A percentile compares a stretch with the other conserved stretches of the same genome.
phyloP scores from a whole-genome alignment of 2,797 vertebrate genomes.

The Rhinoraja longicauda region DNA sequence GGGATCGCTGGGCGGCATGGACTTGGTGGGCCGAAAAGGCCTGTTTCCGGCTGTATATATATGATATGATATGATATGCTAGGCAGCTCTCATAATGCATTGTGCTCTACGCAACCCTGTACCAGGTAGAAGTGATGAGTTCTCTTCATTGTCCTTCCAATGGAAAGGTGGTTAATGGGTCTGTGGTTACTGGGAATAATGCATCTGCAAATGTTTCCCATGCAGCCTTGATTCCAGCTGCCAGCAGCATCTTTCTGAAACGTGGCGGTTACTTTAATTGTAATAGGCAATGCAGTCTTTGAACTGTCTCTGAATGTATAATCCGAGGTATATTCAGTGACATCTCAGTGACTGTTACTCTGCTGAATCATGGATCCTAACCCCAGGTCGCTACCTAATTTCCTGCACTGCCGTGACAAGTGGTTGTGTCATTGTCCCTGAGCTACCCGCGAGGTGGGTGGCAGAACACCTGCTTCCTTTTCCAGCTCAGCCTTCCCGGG shows the following conservation, averaged over 20 bases:
- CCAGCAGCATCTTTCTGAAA: background rate
- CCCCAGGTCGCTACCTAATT: background rate
- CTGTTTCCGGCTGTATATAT: no score
- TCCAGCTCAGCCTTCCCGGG: background rate
- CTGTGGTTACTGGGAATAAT: background rate
- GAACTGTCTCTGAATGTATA: background rate
- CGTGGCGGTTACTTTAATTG: background rate
- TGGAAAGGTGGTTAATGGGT: background rate
- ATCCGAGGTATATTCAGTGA: no score
- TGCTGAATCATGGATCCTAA: background rate
- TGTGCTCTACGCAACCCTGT: no score
- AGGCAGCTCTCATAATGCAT: no score
- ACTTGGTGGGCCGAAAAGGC: no score
- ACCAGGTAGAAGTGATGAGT: no score
- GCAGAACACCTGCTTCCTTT: background rate
- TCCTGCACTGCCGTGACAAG: background rate
- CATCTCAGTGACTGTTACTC: background rate
- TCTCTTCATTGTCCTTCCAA: background rate
- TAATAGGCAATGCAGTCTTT: no score
- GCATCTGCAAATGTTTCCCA: background rate
- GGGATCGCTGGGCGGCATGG: no score
- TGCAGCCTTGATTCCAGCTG: background rate
- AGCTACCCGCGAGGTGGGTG: background rate
- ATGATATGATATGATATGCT: no score
- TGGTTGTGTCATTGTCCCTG: background rate